Evolutionary conservation across 2,113 vertebrate species (phyloP), one percentile per base, ranked within the genome.

Genomic region (Kryptolebias marmoratus): DNA sequence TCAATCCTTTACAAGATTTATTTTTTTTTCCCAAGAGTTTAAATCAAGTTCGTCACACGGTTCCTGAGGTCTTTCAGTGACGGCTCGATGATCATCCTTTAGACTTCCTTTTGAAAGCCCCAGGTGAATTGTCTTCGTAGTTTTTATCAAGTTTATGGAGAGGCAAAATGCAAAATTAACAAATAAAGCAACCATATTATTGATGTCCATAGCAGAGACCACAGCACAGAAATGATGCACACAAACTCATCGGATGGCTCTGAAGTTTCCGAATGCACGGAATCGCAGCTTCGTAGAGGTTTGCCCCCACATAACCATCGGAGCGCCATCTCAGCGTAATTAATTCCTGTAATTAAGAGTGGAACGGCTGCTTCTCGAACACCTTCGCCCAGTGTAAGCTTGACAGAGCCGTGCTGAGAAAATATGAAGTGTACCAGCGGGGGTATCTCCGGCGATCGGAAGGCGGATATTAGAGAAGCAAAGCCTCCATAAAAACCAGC

Each of bases 341-440:
- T 79, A 65, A 45, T 69, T 90, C 79, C 75, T 81, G 70, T 82
- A 82, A 87, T 85, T 69, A 73, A 55, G 73, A 75, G 30, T 77
- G 22, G 49, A 81, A 82, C 64, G 27, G 22, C n/a, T 82, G 22
- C 48, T 49, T 77, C 85, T 44, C 63, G 31, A 81, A 55, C 61
- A 75, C 66, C 71, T 63, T 80, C 39, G 48, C 55, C 32, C 63
- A 55, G 39, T 30, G 47, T 47, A 82, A 53, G 52, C 13, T n/a
- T 50, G 74, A 63, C 69, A 64, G 53, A 78, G 5, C 22, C 70
- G 53, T 74, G 79, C 65, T 73, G 82, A 48, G 80, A 71, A 64
- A 75, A 73, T 78, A 61, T 84, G 80, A 81, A 81, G 62, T 62
- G 44, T n/a, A 47, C 45, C 72, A 79, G 78, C 64, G 68, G 77